Evolutionary conservation across 2,113 vertebrate species (phyloP).

Genomic region (Elaphurus davidianus): DNA sequence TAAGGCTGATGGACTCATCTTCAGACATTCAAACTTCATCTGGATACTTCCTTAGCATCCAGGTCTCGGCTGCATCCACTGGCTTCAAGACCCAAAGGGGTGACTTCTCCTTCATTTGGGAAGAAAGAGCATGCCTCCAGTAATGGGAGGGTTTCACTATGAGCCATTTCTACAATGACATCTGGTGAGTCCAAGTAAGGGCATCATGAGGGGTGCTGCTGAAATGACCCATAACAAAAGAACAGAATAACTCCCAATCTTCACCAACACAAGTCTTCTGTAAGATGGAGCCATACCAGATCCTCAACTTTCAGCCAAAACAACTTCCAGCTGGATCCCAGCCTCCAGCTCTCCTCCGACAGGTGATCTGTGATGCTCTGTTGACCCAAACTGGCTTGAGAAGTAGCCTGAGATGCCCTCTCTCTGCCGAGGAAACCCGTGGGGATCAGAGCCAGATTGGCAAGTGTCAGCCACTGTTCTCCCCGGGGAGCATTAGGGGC

Average conservation of each 20-base stretch:
- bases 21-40: constrained; percentile 8
- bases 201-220: accelerated
- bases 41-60: constrained; percentile 40
- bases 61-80: neutral
- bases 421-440: neutral
- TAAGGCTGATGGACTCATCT: constrained; percentile 69
- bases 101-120: neutral
- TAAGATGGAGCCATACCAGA: neutral
- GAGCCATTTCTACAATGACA: accelerated
- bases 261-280: neutral
- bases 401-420: neutral
- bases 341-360: neutral
- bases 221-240: neutral
- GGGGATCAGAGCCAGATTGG: neutral
- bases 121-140: neutral
- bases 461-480: neutral
- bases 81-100: neutral
- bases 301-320: no score
- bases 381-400: neutral
- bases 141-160: accelerated
- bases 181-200: neutral
- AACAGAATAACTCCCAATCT: neutral
- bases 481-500: neutral
- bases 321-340: neutral
- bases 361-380: neutral